Base-by-base conservation (phyloP, 2,797 vertebrate genomes). In the Poeciliopsis presidionis region DNA sequence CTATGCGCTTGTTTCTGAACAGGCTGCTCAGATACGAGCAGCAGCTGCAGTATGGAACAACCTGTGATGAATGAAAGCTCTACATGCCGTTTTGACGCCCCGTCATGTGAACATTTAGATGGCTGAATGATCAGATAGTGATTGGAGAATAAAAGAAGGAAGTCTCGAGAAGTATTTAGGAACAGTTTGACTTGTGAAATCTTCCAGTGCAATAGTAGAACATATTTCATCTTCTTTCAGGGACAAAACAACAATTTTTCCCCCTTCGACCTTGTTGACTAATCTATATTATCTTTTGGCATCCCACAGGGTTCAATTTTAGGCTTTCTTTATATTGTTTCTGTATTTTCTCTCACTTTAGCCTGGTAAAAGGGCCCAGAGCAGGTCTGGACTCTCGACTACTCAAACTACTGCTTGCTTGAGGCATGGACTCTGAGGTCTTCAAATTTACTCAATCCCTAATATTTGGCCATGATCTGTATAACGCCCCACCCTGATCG, bases 61-160 rank as follows among this genome's bases (percentile, higher is more conserved):
- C 18, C 22, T 25, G 39, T 43, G 11, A 9, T n/a, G 65, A 14
- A 13, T 41, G 39, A 39, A 39, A 55, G 33, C 33, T 25, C 11
- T 2, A 2, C 11, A 39, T 73, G 14, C 0, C 22, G 2, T 53
- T 73, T 22, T 22, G 4, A 25, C 16, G 46, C 5, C 22, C 16
- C 3, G 30, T 33, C 72, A 25, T 41, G 13, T 14, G 5, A 25
- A 84, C 81, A 76, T 83, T 77, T 73, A 81, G 77, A 84, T 83
- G 72, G 28, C 71, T 28, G 9, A 25, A 69, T 45, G 13, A 12
- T 39, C 36, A 22, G 16, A 69, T 45, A 69, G 11, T 45, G 39
- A 45, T 45, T 45, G 11, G 3, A 67, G 20, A 41, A 41, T 43
- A 16, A 65, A 20, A 13, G 12, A 43, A 12, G 25, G 11, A 43